phyloP scores from a whole-genome alignment of 2,888 invertebrate genomes.

The Drosophila nr. perissopoda region DNA sequence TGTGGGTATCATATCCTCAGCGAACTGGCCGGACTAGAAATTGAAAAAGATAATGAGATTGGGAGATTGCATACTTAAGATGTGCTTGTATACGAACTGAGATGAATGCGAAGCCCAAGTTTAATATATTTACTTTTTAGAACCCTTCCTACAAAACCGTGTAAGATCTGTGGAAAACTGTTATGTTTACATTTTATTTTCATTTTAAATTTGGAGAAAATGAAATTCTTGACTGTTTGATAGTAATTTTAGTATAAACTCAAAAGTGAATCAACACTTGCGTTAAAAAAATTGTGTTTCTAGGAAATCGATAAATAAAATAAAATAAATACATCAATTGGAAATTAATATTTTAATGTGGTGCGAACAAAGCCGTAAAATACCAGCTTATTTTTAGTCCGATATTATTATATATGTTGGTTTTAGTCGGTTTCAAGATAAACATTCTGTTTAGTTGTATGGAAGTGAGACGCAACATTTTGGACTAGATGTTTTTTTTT shows the following conservation, averaged over 20 bases:
- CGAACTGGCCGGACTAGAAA: conserved; percentile 97
- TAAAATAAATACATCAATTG: background rate
- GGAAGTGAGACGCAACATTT: conserved; percentile 3
- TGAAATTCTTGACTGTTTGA: background rate
- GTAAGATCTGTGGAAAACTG: background rate
- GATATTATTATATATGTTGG: background rate
- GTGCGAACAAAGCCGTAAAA: background rate
- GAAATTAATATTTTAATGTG: background rate
- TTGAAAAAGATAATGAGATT: background rate
- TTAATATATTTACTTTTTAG: background rate
- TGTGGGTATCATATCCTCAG: conserved; percentile 99
- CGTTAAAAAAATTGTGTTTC: background rate
- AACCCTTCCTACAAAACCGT: background rate
- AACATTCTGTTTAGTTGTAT: background rate
- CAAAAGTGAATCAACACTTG: background rate
- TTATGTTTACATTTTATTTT: background rate
- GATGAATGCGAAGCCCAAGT: background rate
- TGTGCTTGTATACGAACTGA: background rate
- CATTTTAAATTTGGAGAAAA: background rate
- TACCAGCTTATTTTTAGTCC: background rate
- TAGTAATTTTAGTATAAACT: background rate
- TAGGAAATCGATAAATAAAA: background rate
- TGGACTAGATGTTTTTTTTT: conserved; percentile 7
- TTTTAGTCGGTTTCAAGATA: conserved; percentile 1
- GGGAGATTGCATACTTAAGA: background rate